Base-by-base conservation (phyloP, 2,888 invertebrate genomes). In the Thecophora atra region DNA sequence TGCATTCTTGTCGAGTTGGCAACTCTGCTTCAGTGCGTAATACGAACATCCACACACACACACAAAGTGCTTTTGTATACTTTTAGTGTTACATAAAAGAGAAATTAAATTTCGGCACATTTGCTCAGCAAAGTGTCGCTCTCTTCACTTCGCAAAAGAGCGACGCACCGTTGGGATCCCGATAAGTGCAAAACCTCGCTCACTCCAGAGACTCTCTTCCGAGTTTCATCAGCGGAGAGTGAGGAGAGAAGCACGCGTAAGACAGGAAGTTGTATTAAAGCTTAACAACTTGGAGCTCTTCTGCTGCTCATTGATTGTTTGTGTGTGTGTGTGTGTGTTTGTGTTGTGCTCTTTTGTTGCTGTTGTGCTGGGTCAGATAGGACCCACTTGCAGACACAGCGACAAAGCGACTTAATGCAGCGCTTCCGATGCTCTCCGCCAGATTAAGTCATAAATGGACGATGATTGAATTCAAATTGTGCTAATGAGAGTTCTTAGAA, bases 361-460 rank as follows among this genome's bases (percentile, higher is more conserved):
- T 60, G 30, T 7, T 28, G 60, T 28, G n/a, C 56, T 44, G 44
- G 68, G 68, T 68, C 68, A 68, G 58, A 68, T 68, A 58, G 58
- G 68, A 58, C 1, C 68, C 68, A 68, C 58, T 58, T 58, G 58
- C 6, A 24, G 68, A 42, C 44, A 52, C 28, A 44, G 42, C 42
- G 58, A 19, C 6, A 30, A 30, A 28, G 24, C 21, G 13, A 15
- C 24, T 44, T 13, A 64, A 19, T 44, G 62, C 26, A 11, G 42
- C 3, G 19, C 24, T 56, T 21, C 69, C 58, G 62, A 70, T 66
- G 72, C 70, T 76, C 74, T 77, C 75, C 54, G 73, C 15, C 72
- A 71, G 75, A 77, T 77, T 77, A 77, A 77, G 73, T 74, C 73
- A 71, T 76, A 76, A 76, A 75, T 76, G 52, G 70, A 74, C 74